These are phyloP conservation scores for Agrenia bidenticulata DNA, from an alignment of 2,888 invertebrate genomes.

Conservation along the genomic window DNA sequence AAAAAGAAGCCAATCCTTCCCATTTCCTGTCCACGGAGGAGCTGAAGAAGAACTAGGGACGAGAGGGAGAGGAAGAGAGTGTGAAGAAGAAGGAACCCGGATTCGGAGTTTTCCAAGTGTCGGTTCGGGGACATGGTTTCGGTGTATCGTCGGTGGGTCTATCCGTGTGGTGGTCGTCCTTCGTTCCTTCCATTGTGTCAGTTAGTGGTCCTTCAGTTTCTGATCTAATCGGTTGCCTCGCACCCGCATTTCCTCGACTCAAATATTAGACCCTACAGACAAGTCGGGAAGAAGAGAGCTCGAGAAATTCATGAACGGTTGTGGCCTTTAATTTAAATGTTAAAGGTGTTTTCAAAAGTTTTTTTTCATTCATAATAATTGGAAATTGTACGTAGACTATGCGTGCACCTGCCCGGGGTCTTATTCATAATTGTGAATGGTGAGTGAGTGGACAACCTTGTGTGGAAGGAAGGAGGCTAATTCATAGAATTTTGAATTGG, in stretches of 20 bases:
- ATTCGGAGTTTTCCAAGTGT: neutral
- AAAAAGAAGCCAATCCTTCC: slow-evolving; percentile 7
- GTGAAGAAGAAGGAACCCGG: neutral
- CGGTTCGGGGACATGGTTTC: neutral
- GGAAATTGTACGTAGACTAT: too few relatives aligned
- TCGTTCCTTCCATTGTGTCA: slow-evolving; percentile 8
- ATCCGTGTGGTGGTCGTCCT: neutral
- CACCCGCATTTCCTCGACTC: slow-evolving; percentile 1
- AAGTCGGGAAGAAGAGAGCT: too few relatives aligned
- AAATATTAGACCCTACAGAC: too few relatives aligned
- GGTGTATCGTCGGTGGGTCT: neutral
- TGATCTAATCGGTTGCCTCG: neutral
- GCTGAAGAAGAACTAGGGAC: neutral
- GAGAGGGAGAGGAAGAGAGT: neutral
- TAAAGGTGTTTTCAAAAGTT: too few relatives aligned
- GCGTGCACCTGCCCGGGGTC: too few relatives aligned
- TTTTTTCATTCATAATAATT: too few relatives aligned
- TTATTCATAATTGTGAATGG: too few relatives aligned
- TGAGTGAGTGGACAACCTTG: too few relatives aligned
- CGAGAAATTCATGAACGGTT: too few relatives aligned
- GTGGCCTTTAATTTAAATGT: too few relatives aligned
- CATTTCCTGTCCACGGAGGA: slow-evolving; percentile 6
- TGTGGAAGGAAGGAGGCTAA: too few relatives aligned
- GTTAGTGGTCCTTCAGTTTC: slow-evolving; percentile 12
- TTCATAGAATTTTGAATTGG: too few relatives aligned